Percentiles rank a stretch among this genome's conserved stretches.
phyloP scores from a whole-genome alignment of 1,140 invertebrate species.

The Drosophila triauraria region DNA sequence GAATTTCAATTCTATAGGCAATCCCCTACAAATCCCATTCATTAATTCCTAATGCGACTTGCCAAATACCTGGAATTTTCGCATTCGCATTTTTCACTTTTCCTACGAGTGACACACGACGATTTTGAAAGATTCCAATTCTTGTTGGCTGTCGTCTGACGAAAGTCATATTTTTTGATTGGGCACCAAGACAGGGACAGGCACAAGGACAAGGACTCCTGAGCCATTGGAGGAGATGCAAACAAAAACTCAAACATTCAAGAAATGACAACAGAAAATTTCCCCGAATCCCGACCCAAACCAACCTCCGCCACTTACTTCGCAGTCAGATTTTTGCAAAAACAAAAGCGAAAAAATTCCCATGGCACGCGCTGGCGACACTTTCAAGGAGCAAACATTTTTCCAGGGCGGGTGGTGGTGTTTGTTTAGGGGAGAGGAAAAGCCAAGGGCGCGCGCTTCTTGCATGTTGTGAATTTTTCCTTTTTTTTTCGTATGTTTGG shows the following conservation, averaged over 20 bases:
- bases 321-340: slow-evolving; percentile 64
- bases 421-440: slow-evolving; percentile 24
- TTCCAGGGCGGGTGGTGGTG: slow-evolving; percentile 8
- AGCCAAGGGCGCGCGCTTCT: slow-evolving; percentile 58
- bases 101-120: slow-evolving; percentile 18
- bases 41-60: slow-evolving; percentile 1
- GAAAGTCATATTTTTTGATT: slow-evolving; percentile 37
- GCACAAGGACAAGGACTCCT: slow-evolving; percentile 12
- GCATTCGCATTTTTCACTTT: slow-evolving; percentile 6
- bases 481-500: slow-evolving; percentile 35
- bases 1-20: background rate
- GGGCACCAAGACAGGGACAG: slow-evolving; percentile 1
- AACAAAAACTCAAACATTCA: slow-evolving; percentile 61
- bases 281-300: background rate
- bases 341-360: slow-evolving; percentile 51
- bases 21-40: background rate
- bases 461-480: slow-evolving; percentile 74
- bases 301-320: slow-evolving; percentile 3
- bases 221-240: slow-evolving; percentile 38
- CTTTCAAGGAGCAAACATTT: slow-evolving; percentile 72
- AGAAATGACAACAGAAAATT: slow-evolving; percentile 77
- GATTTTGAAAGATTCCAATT: slow-evolving; percentile 18
- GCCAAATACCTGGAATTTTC: slow-evolving; percentile 1
- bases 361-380: slow-evolving; percentile 77
- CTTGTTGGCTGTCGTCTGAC: slow-evolving; percentile 20